Conservation (phyloP, 2,888 invertebrate species). For the Amblyjoppa proteus region DNA sequence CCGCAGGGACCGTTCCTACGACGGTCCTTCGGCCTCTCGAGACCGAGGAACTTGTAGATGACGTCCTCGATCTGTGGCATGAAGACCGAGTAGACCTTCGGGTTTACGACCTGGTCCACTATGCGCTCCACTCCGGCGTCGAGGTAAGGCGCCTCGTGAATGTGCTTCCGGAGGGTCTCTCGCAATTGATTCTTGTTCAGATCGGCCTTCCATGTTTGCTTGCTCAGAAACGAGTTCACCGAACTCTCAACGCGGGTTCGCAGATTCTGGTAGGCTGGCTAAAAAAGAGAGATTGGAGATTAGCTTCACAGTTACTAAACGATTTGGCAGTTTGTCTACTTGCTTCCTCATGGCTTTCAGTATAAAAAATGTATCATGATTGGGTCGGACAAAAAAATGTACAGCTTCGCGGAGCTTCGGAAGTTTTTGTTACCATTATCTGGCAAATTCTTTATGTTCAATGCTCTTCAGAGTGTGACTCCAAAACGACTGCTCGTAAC, state of each 20-base stretch:
- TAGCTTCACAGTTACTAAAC: background rate
- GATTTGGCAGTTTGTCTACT: too few relatives aligned
- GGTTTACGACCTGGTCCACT: conserved; percentile 98
- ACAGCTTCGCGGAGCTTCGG: too few relatives aligned
- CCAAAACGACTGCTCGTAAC: too few relatives aligned
- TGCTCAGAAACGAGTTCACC: conserved; percentile 93
- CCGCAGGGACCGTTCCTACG: conserved; percentile 80
- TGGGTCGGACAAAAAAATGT: too few relatives aligned
- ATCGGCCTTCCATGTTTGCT: conserved; percentile 94
- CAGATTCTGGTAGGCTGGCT: conserved; percentile 97
- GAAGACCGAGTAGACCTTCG: conserved; percentile 95
- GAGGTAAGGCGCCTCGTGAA: conserved; percentile 95
- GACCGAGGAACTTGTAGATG: conserved; percentile 94
- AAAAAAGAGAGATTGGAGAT: conserved; percentile 62
- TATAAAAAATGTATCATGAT: too few relatives aligned
- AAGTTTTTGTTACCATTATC: too few relatives aligned
- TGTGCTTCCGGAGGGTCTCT: conserved; percentile 94
- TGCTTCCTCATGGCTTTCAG: too few relatives aligned
- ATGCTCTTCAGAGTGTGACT: too few relatives aligned
- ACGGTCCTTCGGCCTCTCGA: conserved; percentile 89
- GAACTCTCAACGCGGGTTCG: conserved; percentile 95
- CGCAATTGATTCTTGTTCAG: conserved; percentile 96
- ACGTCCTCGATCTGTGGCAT: conserved; percentile 96
- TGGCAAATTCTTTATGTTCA: too few relatives aligned
- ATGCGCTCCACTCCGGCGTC: conserved; percentile 97